Percentiles rank a stretch among this genome's conserved stretches.
These are phyloP conservation scores for Mesorhabditis belari DNA, from an alignment of 2,888 invertebrate species.

Conservation along the genomic window DNA sequence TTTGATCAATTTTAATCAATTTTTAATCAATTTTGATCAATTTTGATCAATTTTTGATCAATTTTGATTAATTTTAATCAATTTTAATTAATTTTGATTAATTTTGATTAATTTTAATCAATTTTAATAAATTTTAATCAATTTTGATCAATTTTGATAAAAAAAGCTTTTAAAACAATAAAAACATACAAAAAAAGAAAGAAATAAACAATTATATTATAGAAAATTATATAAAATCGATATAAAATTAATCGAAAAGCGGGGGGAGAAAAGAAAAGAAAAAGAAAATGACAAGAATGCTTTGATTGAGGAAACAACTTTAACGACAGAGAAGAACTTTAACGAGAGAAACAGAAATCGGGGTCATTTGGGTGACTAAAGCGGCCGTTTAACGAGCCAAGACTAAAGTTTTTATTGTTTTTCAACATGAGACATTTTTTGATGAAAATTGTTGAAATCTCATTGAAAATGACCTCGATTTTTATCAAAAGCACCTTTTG, in stretches of 20 bases:
- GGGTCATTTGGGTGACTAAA: constrained; percentile 1
- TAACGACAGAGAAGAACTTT: constrained; percentile 10
- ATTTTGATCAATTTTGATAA: no score
- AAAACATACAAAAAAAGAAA: constrained; percentile 8
- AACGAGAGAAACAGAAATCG: constrained; percentile 1
- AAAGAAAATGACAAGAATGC: constrained; percentile 7
- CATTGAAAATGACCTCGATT: no score
- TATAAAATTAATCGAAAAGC: constrained; percentile 4
- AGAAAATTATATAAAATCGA: neutral
- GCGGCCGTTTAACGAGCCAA: constrained; percentile 5
- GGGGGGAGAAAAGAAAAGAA: neutral
- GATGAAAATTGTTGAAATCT: no score
- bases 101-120: no score
- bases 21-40: no score
- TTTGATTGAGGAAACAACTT: constrained; percentile 3
- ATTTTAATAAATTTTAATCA: no score
- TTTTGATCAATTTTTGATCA: no score
- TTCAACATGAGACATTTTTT: no score
- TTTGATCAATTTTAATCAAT: no score
- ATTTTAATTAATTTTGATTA: no score
- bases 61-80: no score
- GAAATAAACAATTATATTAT: constrained; percentile 12
- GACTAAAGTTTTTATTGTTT: neutral
- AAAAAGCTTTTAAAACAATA: constrained; percentile 3
- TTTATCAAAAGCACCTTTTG: no score